Evolutionary conservation across 2,797 vertebrate species (phyloP), one percentile per base, ranked within the genome.

Genomic region (Danio choprae): DNA sequence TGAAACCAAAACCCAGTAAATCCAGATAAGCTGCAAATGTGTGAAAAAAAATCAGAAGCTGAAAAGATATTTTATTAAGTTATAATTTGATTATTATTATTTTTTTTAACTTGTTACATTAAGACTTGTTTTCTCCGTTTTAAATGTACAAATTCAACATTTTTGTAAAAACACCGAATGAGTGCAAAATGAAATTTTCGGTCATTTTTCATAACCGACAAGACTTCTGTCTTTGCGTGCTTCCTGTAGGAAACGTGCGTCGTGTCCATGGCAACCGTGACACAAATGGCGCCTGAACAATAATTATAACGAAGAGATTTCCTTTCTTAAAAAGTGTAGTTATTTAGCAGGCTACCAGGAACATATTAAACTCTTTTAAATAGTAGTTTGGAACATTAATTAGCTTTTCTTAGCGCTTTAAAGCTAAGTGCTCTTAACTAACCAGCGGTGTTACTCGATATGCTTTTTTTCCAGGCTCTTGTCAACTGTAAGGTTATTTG

Each of bases 211-310:
- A 1, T 29, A 29, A 29, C 29, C 29, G 29, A 3, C 29, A 29
- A n/a, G 29, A 29, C 29, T 29, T 29, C 29, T 29, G 29, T 29
- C 29, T 29, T 29, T 29, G 29, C 44, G 7, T 22, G 22, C 16
- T 62, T 41, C 7, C 15, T 69, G 7, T 65, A 29, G 41, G 53
- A 81, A 63, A 60, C 73, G 13, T 15, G 38, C 46, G 10, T 20
- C n/a, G 65, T 85, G 18, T 51, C 89, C 84, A 85, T 79, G 81
- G 83, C 38, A 88, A 91, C 89, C 6, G 36, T 50, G 1, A 29
- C 83, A 84, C 87, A 51, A 64, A 73, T 71, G 22, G 44, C 88
- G 0, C 20, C 43, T 83, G 75, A 81, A 84, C 65, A 5, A 5
- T 53, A 10, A 48, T 7, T 48, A 22, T 36, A 65, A 1, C 13